A percentile compares a stretch with the other conserved stretches of the same genome.
These are phyloP conservation scores for Lytechinus variegatus DNA, from an alignment of 35 echinoderm and acorn worm species.

Conservation along the genomic window DNA sequence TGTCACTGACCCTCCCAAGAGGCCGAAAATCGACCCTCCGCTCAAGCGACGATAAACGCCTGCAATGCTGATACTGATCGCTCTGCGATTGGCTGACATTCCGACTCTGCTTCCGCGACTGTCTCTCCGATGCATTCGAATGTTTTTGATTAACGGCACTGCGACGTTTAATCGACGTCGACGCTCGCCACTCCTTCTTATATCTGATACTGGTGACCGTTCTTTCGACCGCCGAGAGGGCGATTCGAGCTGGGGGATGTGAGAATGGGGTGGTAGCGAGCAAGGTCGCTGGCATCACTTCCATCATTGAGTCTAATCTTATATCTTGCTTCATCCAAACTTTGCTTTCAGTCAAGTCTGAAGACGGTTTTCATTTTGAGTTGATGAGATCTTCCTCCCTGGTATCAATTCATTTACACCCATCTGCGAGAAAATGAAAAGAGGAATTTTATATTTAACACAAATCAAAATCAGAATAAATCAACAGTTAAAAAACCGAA, in stretches of 20 bases:
- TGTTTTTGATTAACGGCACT: neutral
- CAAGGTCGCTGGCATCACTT: constrained; percentile 54
- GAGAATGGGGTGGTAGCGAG: constrained; percentile 57
- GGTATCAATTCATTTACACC: neutral
- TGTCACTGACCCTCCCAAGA: constrained; percentile 16
- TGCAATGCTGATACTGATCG: neutral
- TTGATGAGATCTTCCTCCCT: neutral
- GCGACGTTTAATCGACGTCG: neutral
- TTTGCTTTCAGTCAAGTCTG: neutral
- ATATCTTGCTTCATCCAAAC: neutral
- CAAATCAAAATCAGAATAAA: neutral
- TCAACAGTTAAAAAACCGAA: no score
- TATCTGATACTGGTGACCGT: constrained; percentile 43
- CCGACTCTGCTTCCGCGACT: neutral
- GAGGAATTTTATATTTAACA: neutral
- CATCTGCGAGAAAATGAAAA: neutral
- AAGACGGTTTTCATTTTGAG: neutral
- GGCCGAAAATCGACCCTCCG: constrained; percentile 35
- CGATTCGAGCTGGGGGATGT: constrained; percentile 18
- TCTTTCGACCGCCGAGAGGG: constrained; percentile 16
- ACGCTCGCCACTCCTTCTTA: constrained; percentile 22
- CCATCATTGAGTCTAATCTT: neutral
- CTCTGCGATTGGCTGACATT: neutral
- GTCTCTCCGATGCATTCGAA: neutral
- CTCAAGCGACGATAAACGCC: neutral